Evolutionary conservation across 2,113 vertebrate species (phyloP).

Genomic region (Sakesphorus luctuosus): DNA sequence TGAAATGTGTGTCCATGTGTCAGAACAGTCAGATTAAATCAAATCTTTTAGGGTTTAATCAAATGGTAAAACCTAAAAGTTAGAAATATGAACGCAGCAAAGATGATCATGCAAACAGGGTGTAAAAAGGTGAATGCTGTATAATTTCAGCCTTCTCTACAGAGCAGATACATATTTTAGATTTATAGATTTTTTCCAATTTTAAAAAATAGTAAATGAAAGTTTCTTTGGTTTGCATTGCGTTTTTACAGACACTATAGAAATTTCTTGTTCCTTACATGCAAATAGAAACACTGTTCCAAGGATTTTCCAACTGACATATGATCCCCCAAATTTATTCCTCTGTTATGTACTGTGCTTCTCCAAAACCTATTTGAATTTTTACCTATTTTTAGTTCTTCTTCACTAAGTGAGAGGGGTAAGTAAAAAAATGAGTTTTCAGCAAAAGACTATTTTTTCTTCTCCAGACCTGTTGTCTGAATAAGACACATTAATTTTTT

Average conservation of each 20-base stretch:
- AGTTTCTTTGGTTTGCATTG: not conserved
- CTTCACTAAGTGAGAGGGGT: not conserved
- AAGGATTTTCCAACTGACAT: not conserved
- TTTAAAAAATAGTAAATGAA: not conserved
- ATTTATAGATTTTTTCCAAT: not conserved
- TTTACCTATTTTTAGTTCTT: not conserved
- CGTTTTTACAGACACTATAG: not conserved
- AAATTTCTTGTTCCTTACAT: not conserved
- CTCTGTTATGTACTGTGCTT: not conserved
- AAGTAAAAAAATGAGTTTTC: not conserved
- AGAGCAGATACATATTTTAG: not conserved
- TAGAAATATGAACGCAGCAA: not conserved
- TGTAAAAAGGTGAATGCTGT: not conserved
- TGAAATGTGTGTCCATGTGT: not conserved
- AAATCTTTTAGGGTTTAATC: not conserved
- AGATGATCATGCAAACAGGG: not conserved
- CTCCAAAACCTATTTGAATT: not conserved
- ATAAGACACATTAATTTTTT: not conserved
- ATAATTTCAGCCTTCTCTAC: not conserved
- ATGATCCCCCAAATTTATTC: not conserved
- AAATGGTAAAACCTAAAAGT: not conserved
- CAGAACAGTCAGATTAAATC: not conserved
- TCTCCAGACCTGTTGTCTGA: not conserved
- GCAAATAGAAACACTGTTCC: not conserved
- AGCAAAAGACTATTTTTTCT: not conserved